A percentile compares a stretch with the other conserved stretches of the same genome.
Evolutionary conservation across 1,140 invertebrate genomes (phyloP).

Genomic region (Geopemphigus sp.): DNA sequence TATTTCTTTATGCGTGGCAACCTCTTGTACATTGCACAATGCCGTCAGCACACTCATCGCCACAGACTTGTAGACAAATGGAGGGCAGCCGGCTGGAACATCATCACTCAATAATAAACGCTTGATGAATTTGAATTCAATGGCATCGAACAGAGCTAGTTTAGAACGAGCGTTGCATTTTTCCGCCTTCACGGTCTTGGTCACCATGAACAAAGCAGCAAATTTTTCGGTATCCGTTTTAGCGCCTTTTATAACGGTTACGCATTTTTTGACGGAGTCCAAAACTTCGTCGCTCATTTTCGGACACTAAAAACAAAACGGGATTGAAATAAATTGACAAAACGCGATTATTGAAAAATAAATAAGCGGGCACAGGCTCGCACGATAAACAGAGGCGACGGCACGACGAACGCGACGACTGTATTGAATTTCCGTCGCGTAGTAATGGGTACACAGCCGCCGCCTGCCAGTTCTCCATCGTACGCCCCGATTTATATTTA

Average conservation of each 20-base stretch:
- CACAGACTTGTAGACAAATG: constrained; percentile 83
- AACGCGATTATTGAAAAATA: not conserved
- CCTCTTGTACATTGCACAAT: constrained; percentile 75
- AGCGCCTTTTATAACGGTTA: constrained; percentile 71
- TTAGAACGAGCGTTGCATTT: constrained; percentile 71
- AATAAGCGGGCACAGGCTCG: too few species aligned
- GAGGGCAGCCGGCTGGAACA: constrained; percentile 77
- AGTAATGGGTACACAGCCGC: not conserved
- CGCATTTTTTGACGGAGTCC: constrained; percentile 78
- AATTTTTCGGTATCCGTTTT: constrained; percentile 86
- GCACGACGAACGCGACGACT: not conserved
- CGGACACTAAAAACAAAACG: not conserved
- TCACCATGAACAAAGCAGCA: constrained; percentile 84
- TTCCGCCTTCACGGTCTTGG: constrained; percentile 78
- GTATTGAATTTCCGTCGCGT: constrained; percentile 27
- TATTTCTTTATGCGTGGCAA: constrained; percentile 78
- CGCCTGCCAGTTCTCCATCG: not conserved
- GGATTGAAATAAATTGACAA: not conserved
- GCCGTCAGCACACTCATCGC: constrained; percentile 79
- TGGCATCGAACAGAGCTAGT: constrained; percentile 80
- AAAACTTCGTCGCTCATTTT: constrained; percentile 60
- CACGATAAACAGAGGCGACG: not conserved
- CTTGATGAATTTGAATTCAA: constrained; percentile 80
- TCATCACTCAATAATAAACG: constrained; percentile 72
- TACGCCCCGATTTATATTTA: constrained; percentile 1